phyloP scores from a whole-genome alignment of 2,888 invertebrate genomes.

The Epinotia bilunana region DNA sequence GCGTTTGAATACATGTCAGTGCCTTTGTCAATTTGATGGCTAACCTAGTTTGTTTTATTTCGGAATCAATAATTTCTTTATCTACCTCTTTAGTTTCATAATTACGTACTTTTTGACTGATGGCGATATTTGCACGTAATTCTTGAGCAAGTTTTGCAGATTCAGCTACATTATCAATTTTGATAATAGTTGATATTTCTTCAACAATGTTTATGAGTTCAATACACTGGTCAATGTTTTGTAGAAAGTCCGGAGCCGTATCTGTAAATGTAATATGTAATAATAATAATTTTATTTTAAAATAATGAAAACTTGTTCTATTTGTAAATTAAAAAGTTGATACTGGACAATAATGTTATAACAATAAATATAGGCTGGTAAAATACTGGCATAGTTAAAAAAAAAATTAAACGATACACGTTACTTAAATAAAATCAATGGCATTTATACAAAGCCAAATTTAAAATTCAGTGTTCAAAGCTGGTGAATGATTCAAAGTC shows the following conservation, averaged over 20 bases:
- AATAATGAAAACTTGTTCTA: no score
- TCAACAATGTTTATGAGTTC: constrained; percentile 70
- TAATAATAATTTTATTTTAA: no score
- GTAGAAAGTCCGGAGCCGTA: constrained; percentile 56
- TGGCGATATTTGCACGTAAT: constrained; percentile 59
- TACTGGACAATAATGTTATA: no score
- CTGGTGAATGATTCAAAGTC: neutral
- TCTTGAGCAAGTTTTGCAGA: constrained; percentile 64
- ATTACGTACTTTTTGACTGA: constrained; percentile 48
- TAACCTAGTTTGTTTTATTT: constrained; percentile 54
- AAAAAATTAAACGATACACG: neutral
- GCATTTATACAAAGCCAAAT: constrained; percentile 4
- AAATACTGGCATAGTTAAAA: neutral
- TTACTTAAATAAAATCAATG: neutral
- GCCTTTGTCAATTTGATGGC: constrained; percentile 64
- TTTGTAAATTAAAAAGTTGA: neutral
- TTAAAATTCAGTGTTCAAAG: neutral
- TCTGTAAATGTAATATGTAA: constrained; percentile 57
- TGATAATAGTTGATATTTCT: constrained; percentile 65
- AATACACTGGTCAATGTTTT: constrained; percentile 70
- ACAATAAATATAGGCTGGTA: no score
- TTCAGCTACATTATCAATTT: constrained; percentile 63
- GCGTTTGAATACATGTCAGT: constrained; percentile 60
- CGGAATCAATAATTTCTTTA: constrained; percentile 38
- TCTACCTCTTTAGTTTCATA: constrained; percentile 29